phyloP scores from a whole-genome alignment of 2,113 vertebrate genomes.

The Grus americana region DNA sequence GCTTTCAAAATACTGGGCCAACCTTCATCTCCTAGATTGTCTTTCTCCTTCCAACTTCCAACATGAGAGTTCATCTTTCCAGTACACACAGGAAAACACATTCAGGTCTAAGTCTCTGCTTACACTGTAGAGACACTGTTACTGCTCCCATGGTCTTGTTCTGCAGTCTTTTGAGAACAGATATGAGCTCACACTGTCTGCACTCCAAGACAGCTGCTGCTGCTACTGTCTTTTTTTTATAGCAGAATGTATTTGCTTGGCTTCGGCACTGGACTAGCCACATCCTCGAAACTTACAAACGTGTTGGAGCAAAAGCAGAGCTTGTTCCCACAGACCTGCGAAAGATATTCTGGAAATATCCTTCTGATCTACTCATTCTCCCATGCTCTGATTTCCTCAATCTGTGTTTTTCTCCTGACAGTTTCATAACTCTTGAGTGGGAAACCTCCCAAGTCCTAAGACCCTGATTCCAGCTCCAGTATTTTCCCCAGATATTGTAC shows the following conservation, averaged over 20 bases:
- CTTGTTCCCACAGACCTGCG: slow-evolving; percentile 36
- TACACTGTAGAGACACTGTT: neutral
- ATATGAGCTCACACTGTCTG: neutral
- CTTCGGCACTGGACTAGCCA: neutral
- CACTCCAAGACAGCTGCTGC: slow-evolving; percentile 40
- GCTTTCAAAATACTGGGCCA: neutral
- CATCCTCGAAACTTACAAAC: slow-evolving; percentile 7
- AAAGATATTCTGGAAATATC: slow-evolving; percentile 21
- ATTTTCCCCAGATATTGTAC: neutral
- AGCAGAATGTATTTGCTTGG: slow-evolving; percentile 7
- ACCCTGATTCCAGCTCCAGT: neutral
- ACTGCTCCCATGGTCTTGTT: neutral
- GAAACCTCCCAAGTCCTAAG: slow-evolving; percentile 12
- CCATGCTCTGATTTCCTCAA: slow-evolving; percentile 1
- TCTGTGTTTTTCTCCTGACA: neutral
- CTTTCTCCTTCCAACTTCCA: neutral
- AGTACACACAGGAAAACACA: neutral
- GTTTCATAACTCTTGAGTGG: slow-evolving; percentile 31
- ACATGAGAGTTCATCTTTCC: neutral
- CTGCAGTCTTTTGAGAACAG: slow-evolving; percentile 17
- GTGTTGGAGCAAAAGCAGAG: slow-evolving; percentile 5
- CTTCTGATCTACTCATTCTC: slow-evolving; percentile 21
- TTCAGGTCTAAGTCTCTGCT: neutral
- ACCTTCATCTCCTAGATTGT: neutral
- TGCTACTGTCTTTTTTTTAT: slow-evolving; percentile 17